phyloP scores from a whole-genome alignment of 2,113 vertebrate species.

The Halcyon senegalensis region DNA sequence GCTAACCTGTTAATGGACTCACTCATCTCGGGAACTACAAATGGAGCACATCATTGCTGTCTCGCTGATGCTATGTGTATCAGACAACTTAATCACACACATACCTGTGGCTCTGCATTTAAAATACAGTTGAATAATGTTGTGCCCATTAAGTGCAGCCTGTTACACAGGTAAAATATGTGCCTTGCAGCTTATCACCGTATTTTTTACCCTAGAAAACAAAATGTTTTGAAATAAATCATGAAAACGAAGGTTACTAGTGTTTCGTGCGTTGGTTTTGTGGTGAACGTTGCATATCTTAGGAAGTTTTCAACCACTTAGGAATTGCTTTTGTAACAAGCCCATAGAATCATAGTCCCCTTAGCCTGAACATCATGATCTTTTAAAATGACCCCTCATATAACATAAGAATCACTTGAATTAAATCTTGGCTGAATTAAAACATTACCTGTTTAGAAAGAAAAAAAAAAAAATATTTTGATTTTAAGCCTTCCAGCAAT shows the following conservation, averaged over 20 bases:
- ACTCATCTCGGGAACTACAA: constrained; percentile 34
- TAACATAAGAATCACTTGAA: neutral
- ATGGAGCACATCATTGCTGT: neutral
- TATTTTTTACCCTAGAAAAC: neutral
- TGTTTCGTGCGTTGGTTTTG: neutral
- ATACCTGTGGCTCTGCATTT: neutral
- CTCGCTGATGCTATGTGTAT: neutral
- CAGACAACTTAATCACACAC: neutral
- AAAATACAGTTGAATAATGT: neutral
- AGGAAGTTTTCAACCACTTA: neutral
- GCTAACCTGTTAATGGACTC: constrained; percentile 30
- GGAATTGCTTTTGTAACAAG: neutral
- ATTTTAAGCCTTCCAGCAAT: neutral
- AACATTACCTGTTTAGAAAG: neutral
- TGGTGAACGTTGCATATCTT: neutral
- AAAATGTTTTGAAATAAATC: neutral
- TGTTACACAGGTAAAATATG: neutral
- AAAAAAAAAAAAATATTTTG: neutral
- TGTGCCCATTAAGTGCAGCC: neutral
- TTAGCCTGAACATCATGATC: neutral
- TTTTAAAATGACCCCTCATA: neutral
- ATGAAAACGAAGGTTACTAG: neutral
- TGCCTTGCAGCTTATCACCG: neutral
- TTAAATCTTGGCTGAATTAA: neutral
- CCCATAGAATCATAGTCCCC: neutral